phyloP scores from a whole-genome alignment of 2,888 invertebrate species.

The Ypsolopha sequella region DNA sequence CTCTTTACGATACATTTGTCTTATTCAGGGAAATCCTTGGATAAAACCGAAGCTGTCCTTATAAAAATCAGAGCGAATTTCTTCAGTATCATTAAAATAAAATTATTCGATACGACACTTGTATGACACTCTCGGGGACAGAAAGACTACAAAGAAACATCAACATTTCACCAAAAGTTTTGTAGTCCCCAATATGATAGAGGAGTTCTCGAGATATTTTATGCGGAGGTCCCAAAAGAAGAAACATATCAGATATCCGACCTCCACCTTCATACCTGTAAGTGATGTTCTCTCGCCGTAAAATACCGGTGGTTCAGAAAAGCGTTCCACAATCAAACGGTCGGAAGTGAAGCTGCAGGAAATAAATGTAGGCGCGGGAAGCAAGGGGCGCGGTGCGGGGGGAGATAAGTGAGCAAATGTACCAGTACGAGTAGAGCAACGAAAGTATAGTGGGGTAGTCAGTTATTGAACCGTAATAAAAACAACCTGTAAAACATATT shows the following conservation, averaged over 20 bases:
- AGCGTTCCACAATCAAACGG: conserved; percentile 30
- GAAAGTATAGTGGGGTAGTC: no score
- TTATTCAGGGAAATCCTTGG: conserved; percentile 47
- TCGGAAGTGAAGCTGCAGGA: conserved; percentile 50
- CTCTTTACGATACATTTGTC: conserved; percentile 55
- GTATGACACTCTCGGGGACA: no score
- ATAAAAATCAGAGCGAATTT: not conserved
- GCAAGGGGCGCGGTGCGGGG: conserved; percentile 21
- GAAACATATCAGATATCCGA: not conserved
- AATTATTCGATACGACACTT: no score
- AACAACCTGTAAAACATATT: no score
- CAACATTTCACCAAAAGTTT: no score
- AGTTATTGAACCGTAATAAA: no score
- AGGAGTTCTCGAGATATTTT: no score
- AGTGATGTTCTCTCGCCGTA: not conserved
- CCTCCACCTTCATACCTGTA: no score
- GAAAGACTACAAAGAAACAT: no score
- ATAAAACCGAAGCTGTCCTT: conserved; percentile 24
- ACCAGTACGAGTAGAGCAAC: not conserved
- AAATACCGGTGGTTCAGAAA: not conserved
- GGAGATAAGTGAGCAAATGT: conserved; percentile 56
- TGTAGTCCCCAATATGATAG: no score
- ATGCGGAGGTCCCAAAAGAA: not conserved
- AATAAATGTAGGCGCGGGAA: conserved; percentile 45
- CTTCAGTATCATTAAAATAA: no score